Percentiles rank a stretch among this genome's conserved stretches.
Conservation (phyloP, 2,888 invertebrate species). For the Synergus itoensis region DNA sequence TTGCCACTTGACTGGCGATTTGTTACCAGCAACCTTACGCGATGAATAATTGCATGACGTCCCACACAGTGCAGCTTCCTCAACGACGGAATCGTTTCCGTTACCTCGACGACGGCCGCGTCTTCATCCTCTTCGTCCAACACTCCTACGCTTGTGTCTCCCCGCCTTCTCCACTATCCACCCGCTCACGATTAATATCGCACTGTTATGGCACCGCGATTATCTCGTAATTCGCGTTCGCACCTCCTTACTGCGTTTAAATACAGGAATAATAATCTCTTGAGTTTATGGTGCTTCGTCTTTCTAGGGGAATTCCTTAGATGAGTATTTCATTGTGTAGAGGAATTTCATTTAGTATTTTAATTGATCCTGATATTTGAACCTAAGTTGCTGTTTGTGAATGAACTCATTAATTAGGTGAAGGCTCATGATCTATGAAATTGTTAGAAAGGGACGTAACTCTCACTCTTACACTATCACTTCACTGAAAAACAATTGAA, state of each 20-base stretch:
- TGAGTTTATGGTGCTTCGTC: not conserved
- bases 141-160: slow-evolving; percentile 56
- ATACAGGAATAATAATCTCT: not conserved
- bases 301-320: not conserved
- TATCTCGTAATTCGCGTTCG: slow-evolving; percentile 12
- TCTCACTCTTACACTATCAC: too few relatives aligned
- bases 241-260: not conserved
- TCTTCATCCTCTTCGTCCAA: slow-evolving; percentile 43
- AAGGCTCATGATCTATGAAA: too few relatives aligned
- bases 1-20: slow-evolving; percentile 77
- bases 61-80: slow-evolving; percentile 65
- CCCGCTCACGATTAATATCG: slow-evolving; percentile 29
- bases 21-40: slow-evolving; percentile 75
- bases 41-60: slow-evolving; percentile 74
- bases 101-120: slow-evolving; percentile 50
- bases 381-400: too few relatives aligned
- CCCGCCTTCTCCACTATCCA: slow-evolving; percentile 42
- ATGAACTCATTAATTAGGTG: too few relatives aligned
- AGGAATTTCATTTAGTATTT: not conserved
- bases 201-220: slow-evolving; percentile 31
- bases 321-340: not conserved
- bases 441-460: too few relatives aligned
- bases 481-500: too few relatives aligned
- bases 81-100: slow-evolving; percentile 63
- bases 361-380: too few relatives aligned